Percentiles rank a stretch among this genome's conserved stretches.
These are phyloP conservation scores for Notodonta dromedarius DNA, from an alignment of 2,888 invertebrate genomes.

Conservation along the genomic window DNA sequence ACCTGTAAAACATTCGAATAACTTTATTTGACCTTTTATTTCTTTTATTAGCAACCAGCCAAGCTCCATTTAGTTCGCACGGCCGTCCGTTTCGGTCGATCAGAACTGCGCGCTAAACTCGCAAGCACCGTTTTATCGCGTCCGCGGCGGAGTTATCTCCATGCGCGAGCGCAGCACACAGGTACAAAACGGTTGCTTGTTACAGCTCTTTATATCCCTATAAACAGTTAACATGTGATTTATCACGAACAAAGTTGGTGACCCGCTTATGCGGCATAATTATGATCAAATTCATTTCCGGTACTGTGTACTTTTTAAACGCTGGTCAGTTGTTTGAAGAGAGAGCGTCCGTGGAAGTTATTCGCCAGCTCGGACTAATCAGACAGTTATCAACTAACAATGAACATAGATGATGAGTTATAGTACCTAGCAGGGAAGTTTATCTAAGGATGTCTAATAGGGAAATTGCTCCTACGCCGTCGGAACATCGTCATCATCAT, in stretches of 20 bases:
- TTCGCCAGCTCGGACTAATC: too few relatives aligned
- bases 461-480: not conserved
- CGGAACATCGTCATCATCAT: not conserved
- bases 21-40: too few relatives aligned
- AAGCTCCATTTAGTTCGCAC: constrained; percentile 39
- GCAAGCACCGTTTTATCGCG: constrained; percentile 62
- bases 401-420: constrained; percentile 22
- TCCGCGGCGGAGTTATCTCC: constrained; percentile 55
- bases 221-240: constrained; percentile 56
- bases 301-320: not conserved
- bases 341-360: too few relatives aligned
- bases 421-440: not conserved
- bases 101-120: constrained; percentile 61
- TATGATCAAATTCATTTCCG: constrained; percentile 28
- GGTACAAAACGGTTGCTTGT: constrained; percentile 52
- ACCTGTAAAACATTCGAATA: too few relatives aligned
- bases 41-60: not conserved
- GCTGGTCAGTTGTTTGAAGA: too few relatives aligned
- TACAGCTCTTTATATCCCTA: constrained; percentile 51
- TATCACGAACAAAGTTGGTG: constrained; percentile 50
- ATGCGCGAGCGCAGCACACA: constrained; percentile 42
- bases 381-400: constrained; percentile 5
- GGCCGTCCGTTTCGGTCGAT: constrained; percentile 55
- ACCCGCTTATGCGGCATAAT: constrained; percentile 39
- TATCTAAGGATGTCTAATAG: not conserved